Evolutionary conservation across 2,113 vertebrate genomes (phyloP).

Genomic region (Microcebus murinus): DNA sequence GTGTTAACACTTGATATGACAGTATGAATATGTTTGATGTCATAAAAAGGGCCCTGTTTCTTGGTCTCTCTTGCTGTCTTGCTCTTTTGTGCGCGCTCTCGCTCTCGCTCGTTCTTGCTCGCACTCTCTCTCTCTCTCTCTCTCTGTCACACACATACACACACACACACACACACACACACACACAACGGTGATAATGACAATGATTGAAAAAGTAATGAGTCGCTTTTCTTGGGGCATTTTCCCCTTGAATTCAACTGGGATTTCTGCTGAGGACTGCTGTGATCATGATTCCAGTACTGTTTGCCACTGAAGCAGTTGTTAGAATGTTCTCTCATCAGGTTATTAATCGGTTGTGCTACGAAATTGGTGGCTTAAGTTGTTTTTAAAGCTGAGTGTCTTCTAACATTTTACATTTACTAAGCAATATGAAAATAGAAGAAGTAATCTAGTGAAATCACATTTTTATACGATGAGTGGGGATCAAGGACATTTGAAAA

Average conservation of each 20-base stretch:
- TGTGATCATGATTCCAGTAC: background rate
- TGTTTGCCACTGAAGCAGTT: constrained; percentile 32
- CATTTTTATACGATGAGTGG: background rate
- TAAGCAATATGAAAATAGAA: constrained; percentile 27
- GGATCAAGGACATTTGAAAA: constrained; percentile 47
- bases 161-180: background rate
- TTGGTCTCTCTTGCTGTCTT: background rate
- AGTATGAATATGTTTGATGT: constrained; percentile 10
- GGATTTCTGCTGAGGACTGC: constrained; percentile 2
- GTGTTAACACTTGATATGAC: constrained; percentile 13
- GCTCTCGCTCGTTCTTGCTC: too few relatives aligned
- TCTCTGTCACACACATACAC: too few relatives aligned
- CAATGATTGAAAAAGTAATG: background rate
- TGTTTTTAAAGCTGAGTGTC: background rate
- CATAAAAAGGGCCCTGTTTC: background rate
- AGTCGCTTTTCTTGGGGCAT: background rate
- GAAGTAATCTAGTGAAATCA: background rate
- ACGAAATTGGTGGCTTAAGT: background rate
- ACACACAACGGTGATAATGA: background rate
- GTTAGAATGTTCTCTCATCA: constrained; percentile 38
- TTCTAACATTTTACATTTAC: constrained; percentile 44
- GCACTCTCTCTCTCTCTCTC: background rate
- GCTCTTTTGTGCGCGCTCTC: background rate
- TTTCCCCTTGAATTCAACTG: constrained; percentile 25
- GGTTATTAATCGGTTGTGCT: constrained; percentile 38